Base-by-base conservation (phyloP, 2,113 vertebrate species). In the Chascanopsetta lugubris region DNA sequence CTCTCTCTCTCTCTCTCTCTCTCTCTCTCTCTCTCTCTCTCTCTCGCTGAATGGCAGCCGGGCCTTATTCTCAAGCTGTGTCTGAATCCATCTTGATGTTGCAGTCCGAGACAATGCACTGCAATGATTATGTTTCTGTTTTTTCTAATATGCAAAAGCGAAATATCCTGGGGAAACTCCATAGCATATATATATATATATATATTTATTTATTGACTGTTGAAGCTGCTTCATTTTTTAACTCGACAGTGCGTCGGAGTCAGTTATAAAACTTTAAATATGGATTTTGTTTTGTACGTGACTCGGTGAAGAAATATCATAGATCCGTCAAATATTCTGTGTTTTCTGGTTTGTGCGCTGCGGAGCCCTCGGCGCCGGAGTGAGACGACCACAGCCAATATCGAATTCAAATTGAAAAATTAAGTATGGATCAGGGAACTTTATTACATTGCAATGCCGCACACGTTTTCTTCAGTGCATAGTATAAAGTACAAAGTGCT, bases 71-170 rank as follows among this genome's bases (percentile, higher is more conserved):
- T 51, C 24, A 27, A 58, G 45, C 51, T 30, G 6, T 30, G 29
- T 32, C 48, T 69, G 61, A 69, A 62, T 63, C 72, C 18, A 60
- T 59, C 77, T 43, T 45, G 47, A 63, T 61, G 29, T 49, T 27
- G 57, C 36, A 48, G 46, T 11, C 60, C 20, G 20, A 66, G 7
- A 55, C n/a, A n/a, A 20, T 59, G 18, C 9, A 29, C 7, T 63
- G 54, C 56, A 48, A 29, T 32, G 27, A 17, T 30, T 17, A 38
- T 45, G 22, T 20, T 69, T 51, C 29, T 10, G 36, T 51, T 57
- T 17, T 38, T 29, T 30, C 51, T 43, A 21, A 56, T n/a, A 42
- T 30, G 21, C 36, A 38, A 43, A 38, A 43, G 13, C 29, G 18
- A 24, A 47, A 8, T 3, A 4, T 48, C 20, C 13, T n/a, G 11